These are phyloP conservation scores for Synergus gifuensis DNA, from an alignment of 2,888 invertebrate species.

Conservation along the genomic window DNA sequence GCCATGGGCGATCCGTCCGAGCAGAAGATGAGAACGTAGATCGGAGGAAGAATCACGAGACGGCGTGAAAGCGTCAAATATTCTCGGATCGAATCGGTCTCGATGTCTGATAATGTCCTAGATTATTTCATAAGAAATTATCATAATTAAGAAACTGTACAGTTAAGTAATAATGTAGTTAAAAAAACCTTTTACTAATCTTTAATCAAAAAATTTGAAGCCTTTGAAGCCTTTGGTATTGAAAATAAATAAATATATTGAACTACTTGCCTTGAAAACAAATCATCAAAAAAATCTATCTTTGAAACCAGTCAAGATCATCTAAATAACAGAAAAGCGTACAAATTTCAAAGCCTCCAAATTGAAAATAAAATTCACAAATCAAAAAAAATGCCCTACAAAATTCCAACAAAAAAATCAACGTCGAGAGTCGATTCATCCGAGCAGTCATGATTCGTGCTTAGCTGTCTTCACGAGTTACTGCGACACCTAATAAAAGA, in stretches of 20 bases:
- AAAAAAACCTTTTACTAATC: not conserved
- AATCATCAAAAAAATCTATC: not conserved
- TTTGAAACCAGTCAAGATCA: not conserved
- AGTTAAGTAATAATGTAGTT: not conserved
- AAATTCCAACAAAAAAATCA: not conserved
- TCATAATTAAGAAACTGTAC: not conserved
- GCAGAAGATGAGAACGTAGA: slow-evolving; percentile 23
- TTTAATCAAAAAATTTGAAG: not conserved
- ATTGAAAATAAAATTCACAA: not conserved
- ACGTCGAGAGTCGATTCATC: slow-evolving; percentile 28
- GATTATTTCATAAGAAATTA: slow-evolving; percentile 3
- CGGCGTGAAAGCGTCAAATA: slow-evolving; percentile 18
- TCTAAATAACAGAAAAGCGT: not conserved
- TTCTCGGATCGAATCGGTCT: slow-evolving; percentile 36
- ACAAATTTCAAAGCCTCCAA: not conserved
- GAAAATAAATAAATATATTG: not conserved
- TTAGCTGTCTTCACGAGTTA: slow-evolving; percentile 18
- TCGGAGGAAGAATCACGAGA: slow-evolving; percentile 30
- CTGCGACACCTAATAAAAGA: slow-evolving; percentile 1
- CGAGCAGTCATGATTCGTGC: slow-evolving; percentile 1
- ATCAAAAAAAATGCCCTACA: not conserved
- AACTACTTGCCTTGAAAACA: not conserved
- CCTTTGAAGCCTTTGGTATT: too few species aligned
- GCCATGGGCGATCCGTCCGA: slow-evolving; percentile 24
- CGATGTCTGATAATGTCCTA: slow-evolving; percentile 18